Conservation (phyloP, 1,140 invertebrate genomes). For the Pollicipes pollicipes region DNA sequence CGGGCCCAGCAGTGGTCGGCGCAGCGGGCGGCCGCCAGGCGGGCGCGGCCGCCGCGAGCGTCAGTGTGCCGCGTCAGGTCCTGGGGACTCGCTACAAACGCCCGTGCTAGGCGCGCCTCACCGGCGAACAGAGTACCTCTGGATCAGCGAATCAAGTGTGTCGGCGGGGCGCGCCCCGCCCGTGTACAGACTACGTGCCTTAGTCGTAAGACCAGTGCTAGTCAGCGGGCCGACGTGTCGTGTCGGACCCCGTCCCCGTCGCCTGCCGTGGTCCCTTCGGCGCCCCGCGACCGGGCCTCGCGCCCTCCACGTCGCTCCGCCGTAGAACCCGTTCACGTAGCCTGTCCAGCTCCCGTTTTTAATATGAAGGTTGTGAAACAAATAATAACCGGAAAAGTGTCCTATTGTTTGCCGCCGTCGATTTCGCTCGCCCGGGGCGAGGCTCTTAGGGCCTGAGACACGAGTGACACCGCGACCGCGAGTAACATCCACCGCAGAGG, state of each 20-base stretch:
- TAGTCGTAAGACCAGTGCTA: not conserved
- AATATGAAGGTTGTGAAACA: slow-evolving; percentile 2
- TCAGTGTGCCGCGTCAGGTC: not conserved
- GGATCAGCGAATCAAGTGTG: too few species aligned
- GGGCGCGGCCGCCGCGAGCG: too few species aligned
- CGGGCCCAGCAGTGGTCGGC: too few species aligned
- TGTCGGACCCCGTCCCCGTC: too few species aligned
- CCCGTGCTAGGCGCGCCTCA: not conserved
- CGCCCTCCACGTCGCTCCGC: too few species aligned
- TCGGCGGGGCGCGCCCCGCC: too few species aligned
- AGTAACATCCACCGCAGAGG: too few species aligned
- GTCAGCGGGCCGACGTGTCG: not conserved
- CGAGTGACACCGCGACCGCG: too few species aligned
- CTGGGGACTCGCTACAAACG: not conserved
- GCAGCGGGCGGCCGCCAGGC: not conserved
- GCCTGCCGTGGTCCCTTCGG: not conserved
- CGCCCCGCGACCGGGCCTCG: too few species aligned
- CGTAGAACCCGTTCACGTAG: not conserved
- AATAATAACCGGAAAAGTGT: not conserved
- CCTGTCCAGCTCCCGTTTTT: not conserved
- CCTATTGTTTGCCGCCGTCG: not conserved
- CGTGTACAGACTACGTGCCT: not conserved
- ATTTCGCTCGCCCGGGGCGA: too few species aligned
- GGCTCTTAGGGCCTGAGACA: too few species aligned
- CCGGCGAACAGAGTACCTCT: not conserved